A percentile compares a stretch with the other conserved stretches of the same genome.
Conservation (phyloP, 1,140 invertebrate genomes). For the Macrobrachium nipponense region DNA sequence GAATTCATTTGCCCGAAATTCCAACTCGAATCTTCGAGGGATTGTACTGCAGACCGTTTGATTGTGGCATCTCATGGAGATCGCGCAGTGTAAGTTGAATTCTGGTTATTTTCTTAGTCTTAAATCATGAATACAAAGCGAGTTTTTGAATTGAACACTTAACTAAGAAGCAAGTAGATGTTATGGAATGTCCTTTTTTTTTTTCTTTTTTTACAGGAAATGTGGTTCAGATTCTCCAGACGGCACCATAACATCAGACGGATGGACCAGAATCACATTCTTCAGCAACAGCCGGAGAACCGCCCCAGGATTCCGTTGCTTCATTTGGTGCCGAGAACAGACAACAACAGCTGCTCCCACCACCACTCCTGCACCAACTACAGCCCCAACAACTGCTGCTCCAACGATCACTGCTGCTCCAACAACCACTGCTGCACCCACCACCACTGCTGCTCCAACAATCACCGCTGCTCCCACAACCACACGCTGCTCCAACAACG, state of each 20-base stretch:
- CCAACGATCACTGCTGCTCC: background rate
- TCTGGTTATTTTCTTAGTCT: too few species aligned
- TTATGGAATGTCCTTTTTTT: too few species aligned
- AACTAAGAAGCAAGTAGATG: too few species aligned
- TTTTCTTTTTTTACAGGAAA: background rate
- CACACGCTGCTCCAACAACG: background rate
- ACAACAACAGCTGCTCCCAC: background rate
- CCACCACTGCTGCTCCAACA: background rate
- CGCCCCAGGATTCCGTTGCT: constrained; percentile 15
- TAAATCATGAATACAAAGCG: too few species aligned
- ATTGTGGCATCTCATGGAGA: background rate
- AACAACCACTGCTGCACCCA: too few species aligned
- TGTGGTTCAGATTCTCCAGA: constrained; percentile 9
- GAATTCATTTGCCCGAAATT: constrained; percentile 26
- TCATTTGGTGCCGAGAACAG: constrained; percentile 20
- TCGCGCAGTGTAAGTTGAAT: constrained; percentile 20
- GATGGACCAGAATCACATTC: constrained; percentile 28
- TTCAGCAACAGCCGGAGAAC: background rate
- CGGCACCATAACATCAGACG: constrained; percentile 5
- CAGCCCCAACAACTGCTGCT: background rate
- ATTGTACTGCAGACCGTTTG: too few species aligned
- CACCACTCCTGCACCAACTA: background rate
- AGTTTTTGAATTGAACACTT: too few species aligned
- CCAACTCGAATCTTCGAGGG: constrained; percentile 5
- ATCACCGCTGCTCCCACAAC: too few species aligned